Evolutionary conservation across 2,113 vertebrate genomes (phyloP), one percentile per base, ranked within the genome.

Genomic region (Callipepla californica): DNA sequence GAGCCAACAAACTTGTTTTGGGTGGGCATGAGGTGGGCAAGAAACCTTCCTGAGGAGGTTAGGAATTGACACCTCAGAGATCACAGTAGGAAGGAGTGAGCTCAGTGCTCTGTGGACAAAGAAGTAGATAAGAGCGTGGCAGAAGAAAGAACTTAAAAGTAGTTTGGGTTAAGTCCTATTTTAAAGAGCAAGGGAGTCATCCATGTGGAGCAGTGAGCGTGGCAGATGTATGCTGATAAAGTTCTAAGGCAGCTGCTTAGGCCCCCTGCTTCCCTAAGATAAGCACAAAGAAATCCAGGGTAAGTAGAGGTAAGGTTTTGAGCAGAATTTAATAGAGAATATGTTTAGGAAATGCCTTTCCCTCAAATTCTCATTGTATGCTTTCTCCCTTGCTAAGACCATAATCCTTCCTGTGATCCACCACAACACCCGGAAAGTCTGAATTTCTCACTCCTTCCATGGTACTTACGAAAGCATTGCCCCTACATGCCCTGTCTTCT

Each of bases 381-480:
- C 53, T 25, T 76, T 92, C 26, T 9, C 20, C 17, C 9, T 36
- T 58, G 34, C 38, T 78, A 88, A 86, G 77, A 34, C 38, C 25
- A 1, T 83, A 26, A 62, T 67, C 45, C 32, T 86, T 84, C 47
- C 57, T 65, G 48, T 79, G 62, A 70, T 59, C 65, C 38, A 67
- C 59, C 45, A 59, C 10, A 73, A 0, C 18, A 62, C 20, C 38
- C 75, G 8, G 32, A 61, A 90, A 82, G 65, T 44, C 32, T 25
- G 32, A 6, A 51, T 77, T 86, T 92, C 69, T 80, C 36, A 30
- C 20, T 61, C 17, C 0, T 0, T n/a, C 55, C 5, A 0, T 28
- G 47, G 62, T n/a, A 32, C 45, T 57, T 57, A 57, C 16, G 3
- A 1, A 80, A 36, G 32, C 45, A 47, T 0, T 0, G 0, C 9